A percentile compares a stretch with the other conserved stretches of the same genome.
Evolutionary conservation across 2,113 vertebrate genomes (phyloP).

Genomic region (Dromiciops gliroides): DNA sequence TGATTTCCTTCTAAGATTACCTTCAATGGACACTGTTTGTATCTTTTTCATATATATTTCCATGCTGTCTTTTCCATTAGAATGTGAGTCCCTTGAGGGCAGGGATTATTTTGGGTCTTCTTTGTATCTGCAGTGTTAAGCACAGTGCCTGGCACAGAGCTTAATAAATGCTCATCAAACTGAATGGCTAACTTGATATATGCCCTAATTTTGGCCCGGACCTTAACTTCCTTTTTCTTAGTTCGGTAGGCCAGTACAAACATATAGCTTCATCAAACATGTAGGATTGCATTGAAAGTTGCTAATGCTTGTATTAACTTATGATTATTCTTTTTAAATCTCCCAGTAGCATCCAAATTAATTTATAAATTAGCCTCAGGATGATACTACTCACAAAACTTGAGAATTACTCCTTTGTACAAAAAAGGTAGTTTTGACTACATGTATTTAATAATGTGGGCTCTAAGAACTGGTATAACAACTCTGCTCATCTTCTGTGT

Average conservation of each 20-base stretch:
- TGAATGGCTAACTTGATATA: neutral
- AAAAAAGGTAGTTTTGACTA: neutral
- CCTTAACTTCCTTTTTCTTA: neutral
- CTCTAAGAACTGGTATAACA: neutral
- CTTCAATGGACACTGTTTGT: neutral
- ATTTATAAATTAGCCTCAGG: neutral
- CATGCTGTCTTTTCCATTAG: neutral
- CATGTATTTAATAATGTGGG: neutral
- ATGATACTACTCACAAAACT: neutral
- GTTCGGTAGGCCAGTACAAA: neutral
- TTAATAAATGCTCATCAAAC: neutral
- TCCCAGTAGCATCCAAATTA: neutral
- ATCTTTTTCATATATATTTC: neutral
- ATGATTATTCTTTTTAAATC: neutral
- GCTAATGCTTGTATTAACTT: neutral
- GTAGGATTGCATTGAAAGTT: neutral
- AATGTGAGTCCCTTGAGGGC: neutral
- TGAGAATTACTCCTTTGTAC: neutral
- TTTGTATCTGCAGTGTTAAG: neutral
- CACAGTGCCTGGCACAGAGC: neutral
- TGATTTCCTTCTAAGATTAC: neutral
- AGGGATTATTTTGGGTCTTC: neutral
- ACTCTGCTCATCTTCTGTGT: neutral
- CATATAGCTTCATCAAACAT: neutral
- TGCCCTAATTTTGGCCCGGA: neutral